Base-by-base conservation (phyloP, 2,797 vertebrate genomes). In the Lepilemur septentrionalis region DNA sequence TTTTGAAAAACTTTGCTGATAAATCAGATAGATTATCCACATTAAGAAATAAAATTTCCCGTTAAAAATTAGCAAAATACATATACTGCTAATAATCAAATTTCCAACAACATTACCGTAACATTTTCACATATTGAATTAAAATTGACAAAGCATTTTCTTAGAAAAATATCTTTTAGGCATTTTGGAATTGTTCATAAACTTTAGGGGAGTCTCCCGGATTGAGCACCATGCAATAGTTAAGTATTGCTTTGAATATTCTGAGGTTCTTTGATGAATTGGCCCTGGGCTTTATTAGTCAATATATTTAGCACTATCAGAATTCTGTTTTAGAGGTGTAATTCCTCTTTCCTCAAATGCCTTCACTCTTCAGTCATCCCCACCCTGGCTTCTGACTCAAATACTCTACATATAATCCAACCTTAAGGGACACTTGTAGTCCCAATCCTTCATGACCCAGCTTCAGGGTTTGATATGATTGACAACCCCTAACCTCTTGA, bases 1-100 rank as follows among this genome's bases (percentile, higher is more conserved):
- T 50, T 63, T 83, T 91, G 23, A 91, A 85, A 92, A 35, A n/a
- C 7, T 79, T 63, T 65, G 25, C 28, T 61, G 12, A 57, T 70
- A 73, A 84, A 48, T 48, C 13, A 93, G 28, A 78, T 48, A 93
- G 28, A 78, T 48, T 79, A 13, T 30, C 11, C 3, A 92, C 67
- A 15, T 61, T 89, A 94, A 93, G 20, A 96, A 93, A 83, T 57
- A 63, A 75, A 88, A 65, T 35, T 89, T 86, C 17, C 3, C 23
- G 35, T 50, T 22, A 67, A 91, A 85, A 79, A 89, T 78, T 73
- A 86, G 17, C 25, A 52, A 89, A 81, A 25, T 23, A 23, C 2
- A 65, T n/a, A 43, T 73, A 88, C 5, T 28, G 11, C 7, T 82
- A n/a, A 91, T 11, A 91, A 59, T 67, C 7, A 78, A 25, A 80